Base-by-base conservation (phyloP, 2,888 invertebrate species). In the Syritta pipiens region DNA sequence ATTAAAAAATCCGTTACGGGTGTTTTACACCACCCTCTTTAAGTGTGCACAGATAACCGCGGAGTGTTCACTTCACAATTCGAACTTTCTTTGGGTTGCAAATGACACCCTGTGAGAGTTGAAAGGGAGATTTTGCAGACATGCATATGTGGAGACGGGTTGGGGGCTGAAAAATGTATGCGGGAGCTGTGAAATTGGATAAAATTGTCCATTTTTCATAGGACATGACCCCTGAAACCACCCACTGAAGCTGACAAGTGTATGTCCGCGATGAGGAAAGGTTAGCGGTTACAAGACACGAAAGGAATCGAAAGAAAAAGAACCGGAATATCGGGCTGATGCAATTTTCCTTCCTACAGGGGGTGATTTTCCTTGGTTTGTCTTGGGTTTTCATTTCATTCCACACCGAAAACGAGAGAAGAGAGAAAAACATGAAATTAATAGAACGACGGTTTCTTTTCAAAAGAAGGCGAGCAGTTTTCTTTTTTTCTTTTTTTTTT, bases 1-100 rank as follows among this genome's bases (percentile, higher is more conserved):
- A 79, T 79, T 79, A 79, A 72, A 72, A 72, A 79, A 67, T 77
- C 76, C 72, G 72, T 79, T 79, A 79, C 67, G 77, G 72, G 48
- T 79, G 65, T 65, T 79, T 71, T 79, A 46, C 72, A 67, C 72
- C 72, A 72, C 77, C 77, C 77, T 67, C 60, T 46, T 67, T 37
- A 49, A 72, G 35, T 48, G 44, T 51, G 51, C 42, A 51, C 42
- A 48, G 51, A 67, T 51, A 71, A 48, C 49, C 46, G n/a, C n/a
- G n/a, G n/a, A n/a, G 42, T 46, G 40, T 53, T 35, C 24, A 46
- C 51, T 37, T 62, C 35, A 20, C 14, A 37, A 46, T 53, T 62
- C 20, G 10, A 35, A 20, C 53, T 71, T 14, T 10, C 19, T 35
- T 44, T 51, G 14, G 24, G n/a, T 4, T 24, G n/a, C 9, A 26